Evolutionary conservation across 1,140 invertebrate species (phyloP), one percentile per base, ranked within the genome.

Genomic region (Pseudomyrmex gracilis): DNA sequence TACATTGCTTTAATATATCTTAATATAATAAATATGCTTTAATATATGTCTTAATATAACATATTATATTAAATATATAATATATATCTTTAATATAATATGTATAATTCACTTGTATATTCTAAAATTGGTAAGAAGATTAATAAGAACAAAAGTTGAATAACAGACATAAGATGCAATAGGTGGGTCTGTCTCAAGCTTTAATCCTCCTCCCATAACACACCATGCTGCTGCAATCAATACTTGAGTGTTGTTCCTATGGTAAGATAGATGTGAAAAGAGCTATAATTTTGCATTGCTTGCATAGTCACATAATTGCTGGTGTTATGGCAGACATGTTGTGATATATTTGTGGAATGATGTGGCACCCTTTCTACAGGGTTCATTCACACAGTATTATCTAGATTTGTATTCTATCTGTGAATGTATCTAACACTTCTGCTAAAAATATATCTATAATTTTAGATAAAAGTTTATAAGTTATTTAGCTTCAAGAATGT

Each of bases 161-260:
- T 87, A 87, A 82, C 83, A 90, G 83, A 85, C 64, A 89, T 87
- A 88, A 86, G 84, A 89, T 87, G 87, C 76, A 91, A 84, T 80
- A 91, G 91, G 88, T 90, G 80, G 86, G 74, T 71, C 76, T 80
- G 89, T 90, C 90, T 93, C 91, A 92, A 89, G 88, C 82, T 90
- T 92, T 85, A 92, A 78, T 87, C 90, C 90, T 93, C 90, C 90
- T 90, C 90, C 89, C 91, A 92, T 89, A 85, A 78, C 86, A 89
- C 89, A 93, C 91, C 91, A 90, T 92, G 88, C 88, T 92, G 84
- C 89, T 91, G 90, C 91, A 93, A 94, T 94, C 93, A 94, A 94
- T 94, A 94, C 93, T 93, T 93, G 92, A 93, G 92, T 93, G 90
- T 89, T 93, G 89, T 86, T 84, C 87, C 85, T 92, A 88, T 89